phyloP scores from a whole-genome alignment of 2,797 vertebrate genomes.

The Anisognathus igniventris region DNA sequence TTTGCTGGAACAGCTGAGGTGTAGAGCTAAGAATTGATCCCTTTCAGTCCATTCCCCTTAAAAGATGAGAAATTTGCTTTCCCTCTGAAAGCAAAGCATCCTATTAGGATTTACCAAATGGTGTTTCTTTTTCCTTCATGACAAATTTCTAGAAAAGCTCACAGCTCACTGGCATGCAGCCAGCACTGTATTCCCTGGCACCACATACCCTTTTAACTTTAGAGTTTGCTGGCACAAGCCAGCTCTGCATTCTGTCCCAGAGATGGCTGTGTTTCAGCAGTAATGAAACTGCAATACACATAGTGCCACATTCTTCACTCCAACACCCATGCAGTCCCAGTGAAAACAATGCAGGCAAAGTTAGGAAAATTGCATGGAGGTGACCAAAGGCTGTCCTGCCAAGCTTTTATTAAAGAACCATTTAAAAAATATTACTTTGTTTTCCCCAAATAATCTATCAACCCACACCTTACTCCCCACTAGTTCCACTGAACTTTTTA shows the following conservation, averaged over 20 bases:
- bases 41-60: not conserved
- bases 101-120: not conserved
- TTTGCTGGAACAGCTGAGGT: not conserved
- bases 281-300: conserved; percentile 39
- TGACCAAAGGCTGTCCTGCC: not conserved
- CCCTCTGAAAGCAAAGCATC: not conserved
- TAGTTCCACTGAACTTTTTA: not conserved
- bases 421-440: not conserved
- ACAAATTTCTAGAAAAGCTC: conserved; percentile 43
- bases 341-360: conserved; percentile 33
- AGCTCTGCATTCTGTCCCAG: conserved; percentile 30
- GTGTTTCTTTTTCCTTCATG: not conserved
- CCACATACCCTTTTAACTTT: conserved; percentile 16
- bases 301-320: not conserved
- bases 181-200: conserved; percentile 53
- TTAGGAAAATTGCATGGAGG: not conserved
- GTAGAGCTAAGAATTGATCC: not conserved
- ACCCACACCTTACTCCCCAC: not conserved
- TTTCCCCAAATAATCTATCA: not conserved
- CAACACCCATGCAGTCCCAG: not conserved
- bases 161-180: not conserved
- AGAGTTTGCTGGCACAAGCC: conserved; percentile 27
- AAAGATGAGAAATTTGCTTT: not conserved
- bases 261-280: conserved; percentile 45
- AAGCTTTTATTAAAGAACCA: not conserved